Evolutionary conservation across 2,888 invertebrate species (phyloP), one percentile per base, ranked within the genome.

Genomic region (Pediacus dermestoides): DNA sequence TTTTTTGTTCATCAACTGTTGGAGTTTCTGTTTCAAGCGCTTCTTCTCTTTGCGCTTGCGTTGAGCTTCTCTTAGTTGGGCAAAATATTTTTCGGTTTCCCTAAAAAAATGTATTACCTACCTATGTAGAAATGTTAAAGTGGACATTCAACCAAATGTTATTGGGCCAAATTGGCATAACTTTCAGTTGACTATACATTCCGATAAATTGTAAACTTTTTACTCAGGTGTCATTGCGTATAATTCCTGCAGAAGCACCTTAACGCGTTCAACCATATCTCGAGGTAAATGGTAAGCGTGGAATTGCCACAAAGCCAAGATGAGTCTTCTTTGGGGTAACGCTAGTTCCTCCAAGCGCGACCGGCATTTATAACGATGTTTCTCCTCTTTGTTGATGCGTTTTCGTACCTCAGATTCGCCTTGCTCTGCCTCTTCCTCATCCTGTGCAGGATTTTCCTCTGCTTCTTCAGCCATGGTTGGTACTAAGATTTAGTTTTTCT

Each of bases 71-170:
- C 59, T 58, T 11, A 77, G 39, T 2, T 75, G 68, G 61, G 70
- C 71, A 53, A 79, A 78, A 53, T 78, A 78, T 53, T 73, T 71
- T 49, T 77, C 76, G 0, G 78, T 77, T 70, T 77, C 77, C 52
- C 75, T 75, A 50, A 21, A n/a, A 28, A 28, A 28, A 28, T n/a
- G 8, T 28, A 12, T 15, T 32, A n/a, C n/a, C n/a, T n/a, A n/a
- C n/a, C n/a, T n/a, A n/a, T n/a, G n/a, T n/a, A n/a, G n/a, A n/a
- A n/a, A 12, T 46, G 46, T 46, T 43, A 58, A 57, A n/a, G n/a
- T n/a, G n/a, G n/a, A n/a, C n/a, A n/a, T n/a, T n/a, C n/a, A n/a
- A n/a, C n/a, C n/a, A n/a, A n/a, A n/a, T n/a, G n/a, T n/a, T n/a
- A n/a, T n/a, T n/a, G n/a, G n/a, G n/a, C n/a, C n/a, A n/a, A n/a